Conservation (phyloP, 2,797 vertebrate genomes). For the Acrossocheilus wenchowensis region DNA sequence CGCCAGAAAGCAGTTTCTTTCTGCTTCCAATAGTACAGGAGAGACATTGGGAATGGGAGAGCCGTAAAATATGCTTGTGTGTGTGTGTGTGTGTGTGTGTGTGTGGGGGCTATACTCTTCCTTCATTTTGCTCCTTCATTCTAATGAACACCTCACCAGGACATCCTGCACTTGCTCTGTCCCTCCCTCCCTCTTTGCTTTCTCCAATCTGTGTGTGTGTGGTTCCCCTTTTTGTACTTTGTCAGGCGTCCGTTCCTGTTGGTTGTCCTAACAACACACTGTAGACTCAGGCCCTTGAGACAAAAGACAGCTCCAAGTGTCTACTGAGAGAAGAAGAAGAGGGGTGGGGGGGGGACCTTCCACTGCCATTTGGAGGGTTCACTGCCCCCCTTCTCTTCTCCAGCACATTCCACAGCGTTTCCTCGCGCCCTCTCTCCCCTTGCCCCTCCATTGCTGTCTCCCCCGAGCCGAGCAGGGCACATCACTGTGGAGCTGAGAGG, state of each 20-base stretch:
- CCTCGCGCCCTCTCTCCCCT: conserved; percentile 49
- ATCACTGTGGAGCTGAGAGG: conserved; percentile 4
- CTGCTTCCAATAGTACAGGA: conserved; percentile 68
- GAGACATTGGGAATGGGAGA: conserved; percentile 29
- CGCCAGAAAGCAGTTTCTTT: conserved; percentile 81
- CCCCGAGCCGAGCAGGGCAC: conserved; percentile 1
- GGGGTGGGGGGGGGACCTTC: neutral
- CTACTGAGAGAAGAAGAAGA: conserved; percentile 49
- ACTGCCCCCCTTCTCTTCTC: conserved; percentile 49
- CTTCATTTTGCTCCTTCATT: neutral
- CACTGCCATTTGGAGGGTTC: conserved; percentile 43
- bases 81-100: conserved; percentile 33
- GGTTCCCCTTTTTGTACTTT: conserved; percentile 42
- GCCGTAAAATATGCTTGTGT: conserved; percentile 37
- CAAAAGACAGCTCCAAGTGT: conserved; percentile 56
- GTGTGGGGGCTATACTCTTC: conserved; percentile 3
- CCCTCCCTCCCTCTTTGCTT: conserved; percentile 37
- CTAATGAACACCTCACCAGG: conserved; percentile 23
- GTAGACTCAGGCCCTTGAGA: conserved; percentile 42
- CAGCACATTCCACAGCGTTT: conserved; percentile 61
- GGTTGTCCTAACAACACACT: conserved; percentile 61
- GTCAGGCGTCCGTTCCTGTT: conserved; percentile 38
- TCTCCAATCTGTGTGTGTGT: conserved; percentile 9
- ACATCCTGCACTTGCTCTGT: conserved; percentile 66
- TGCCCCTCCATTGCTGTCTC: conserved; percentile 49